Conservation (phyloP, 2,888 invertebrate species). For the Eremobia ochroleuca region DNA sequence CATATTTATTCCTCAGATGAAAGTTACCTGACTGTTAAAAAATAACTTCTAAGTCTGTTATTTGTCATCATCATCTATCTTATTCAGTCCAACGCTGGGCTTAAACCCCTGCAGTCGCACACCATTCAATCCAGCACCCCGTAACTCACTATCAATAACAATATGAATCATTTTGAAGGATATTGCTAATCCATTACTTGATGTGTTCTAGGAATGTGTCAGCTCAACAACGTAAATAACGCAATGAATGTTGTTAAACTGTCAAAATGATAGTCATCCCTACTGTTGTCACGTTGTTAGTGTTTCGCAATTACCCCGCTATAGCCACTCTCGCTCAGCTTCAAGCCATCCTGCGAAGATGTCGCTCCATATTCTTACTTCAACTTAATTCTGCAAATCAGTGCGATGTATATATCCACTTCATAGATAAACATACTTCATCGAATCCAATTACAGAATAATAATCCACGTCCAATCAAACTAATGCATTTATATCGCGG, state of each 20-base stretch:
- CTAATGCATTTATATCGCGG: conserved; percentile 18
- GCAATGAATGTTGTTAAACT: neutral
- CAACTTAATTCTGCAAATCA: neutral
- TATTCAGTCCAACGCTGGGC: neutral
- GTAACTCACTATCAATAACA: too few relatives aligned
- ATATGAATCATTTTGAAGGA: too few relatives aligned
- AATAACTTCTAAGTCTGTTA: neutral
- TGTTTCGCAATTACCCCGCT: too few relatives aligned
- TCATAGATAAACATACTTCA: neutral
- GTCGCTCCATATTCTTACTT: neutral
- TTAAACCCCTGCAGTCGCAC: neutral
- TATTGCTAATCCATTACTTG: neutral
- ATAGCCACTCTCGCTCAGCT: neutral
- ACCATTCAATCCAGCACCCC: neutral
- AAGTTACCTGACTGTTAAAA: too few relatives aligned
- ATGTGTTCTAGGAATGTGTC: neutral
- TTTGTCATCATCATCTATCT: neutral
- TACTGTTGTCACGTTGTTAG: too few relatives aligned
- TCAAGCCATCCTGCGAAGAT: neutral
- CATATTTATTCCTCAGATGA: too few relatives aligned
- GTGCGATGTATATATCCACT: neutral
- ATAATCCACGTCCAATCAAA: conserved; percentile 22
- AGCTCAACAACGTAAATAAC: neutral
- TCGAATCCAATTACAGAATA: conserved; percentile 21
- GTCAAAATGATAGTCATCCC: too few relatives aligned